Percentiles rank a stretch among this genome's conserved stretches.
Evolutionary conservation across 2,888 invertebrate species (phyloP).

Genomic region (Serrognathus titanus): DNA sequence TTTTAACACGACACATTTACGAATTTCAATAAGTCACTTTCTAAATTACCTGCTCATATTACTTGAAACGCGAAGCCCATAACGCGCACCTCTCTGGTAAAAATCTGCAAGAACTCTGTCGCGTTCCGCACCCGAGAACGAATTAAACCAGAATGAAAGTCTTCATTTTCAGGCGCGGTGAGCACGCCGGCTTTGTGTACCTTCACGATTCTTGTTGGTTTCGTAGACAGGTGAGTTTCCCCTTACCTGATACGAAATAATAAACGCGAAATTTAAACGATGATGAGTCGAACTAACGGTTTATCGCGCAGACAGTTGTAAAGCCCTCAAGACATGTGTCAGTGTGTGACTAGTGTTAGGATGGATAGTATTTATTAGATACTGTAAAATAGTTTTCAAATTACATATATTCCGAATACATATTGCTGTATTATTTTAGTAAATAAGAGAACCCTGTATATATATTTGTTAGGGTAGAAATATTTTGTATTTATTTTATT

Average conservation of each 20-base stretch:
- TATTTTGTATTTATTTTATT: too few relatives aligned
- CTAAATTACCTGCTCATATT: slow-evolving; percentile 7
- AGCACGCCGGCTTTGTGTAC: slow-evolving; percentile 14
- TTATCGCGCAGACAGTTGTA: slow-evolving; percentile 19
- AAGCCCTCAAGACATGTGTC: slow-evolving; percentile 22
- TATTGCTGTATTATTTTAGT: too few relatives aligned
- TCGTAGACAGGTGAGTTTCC: slow-evolving; percentile 24
- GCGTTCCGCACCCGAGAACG: slow-evolving; percentile 1
- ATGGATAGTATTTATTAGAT: too few relatives aligned
- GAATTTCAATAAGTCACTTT: slow-evolving; percentile 14
- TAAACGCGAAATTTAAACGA: slow-evolving; percentile 10
- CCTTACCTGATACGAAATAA: slow-evolving; percentile 20
- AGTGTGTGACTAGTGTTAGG: slow-evolving; percentile 9
- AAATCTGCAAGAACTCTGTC: background rate
- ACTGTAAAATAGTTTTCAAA: too few relatives aligned
- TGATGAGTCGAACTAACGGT: slow-evolving; percentile 21
- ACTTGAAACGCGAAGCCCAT: background rate
- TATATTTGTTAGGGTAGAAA: too few relatives aligned
- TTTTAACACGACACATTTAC: slow-evolving; percentile 7
- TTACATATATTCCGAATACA: too few relatives aligned
- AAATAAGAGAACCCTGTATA: too few relatives aligned
- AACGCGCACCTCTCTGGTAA: background rate
- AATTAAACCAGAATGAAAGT: slow-evolving; percentile 29
- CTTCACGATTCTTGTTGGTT: slow-evolving; percentile 12
- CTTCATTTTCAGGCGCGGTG: slow-evolving; percentile 19